Conservation (phyloP, 23 tunicate species). For the Diplosoma virens region DNA sequence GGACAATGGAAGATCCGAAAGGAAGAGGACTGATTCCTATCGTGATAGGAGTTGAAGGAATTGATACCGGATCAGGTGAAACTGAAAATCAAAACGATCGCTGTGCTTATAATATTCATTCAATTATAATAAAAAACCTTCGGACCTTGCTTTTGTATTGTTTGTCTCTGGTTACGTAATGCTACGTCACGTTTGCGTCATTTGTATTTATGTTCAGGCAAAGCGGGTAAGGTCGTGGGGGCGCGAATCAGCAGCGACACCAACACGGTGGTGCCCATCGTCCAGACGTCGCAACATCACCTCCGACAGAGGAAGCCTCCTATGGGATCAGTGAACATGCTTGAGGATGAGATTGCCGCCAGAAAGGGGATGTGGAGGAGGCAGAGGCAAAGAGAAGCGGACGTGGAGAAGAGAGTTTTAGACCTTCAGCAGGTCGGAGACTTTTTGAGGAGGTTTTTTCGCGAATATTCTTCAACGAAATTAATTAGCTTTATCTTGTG, state of each 20-base stretch:
- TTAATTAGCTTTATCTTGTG: too few species aligned
- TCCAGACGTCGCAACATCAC: conserved; percentile 61
- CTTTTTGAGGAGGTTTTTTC: background rate
- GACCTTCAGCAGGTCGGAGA: conserved; percentile 51
- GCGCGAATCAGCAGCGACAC: conserved; percentile 75
- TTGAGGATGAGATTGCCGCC: conserved; percentile 88
- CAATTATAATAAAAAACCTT: too few species aligned
- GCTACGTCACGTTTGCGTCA: background rate
- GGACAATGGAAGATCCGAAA: conserved; percentile 81
- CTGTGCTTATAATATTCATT: too few species aligned
- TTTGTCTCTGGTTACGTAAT: background rate
- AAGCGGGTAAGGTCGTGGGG: conserved; percentile 83
- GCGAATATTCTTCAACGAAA: too few species aligned
- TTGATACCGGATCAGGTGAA: conserved; percentile 76
- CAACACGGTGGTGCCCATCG: conserved; percentile 68
- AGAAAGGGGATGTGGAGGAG: conserved; percentile 81
- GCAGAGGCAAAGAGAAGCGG: conserved; percentile 58
- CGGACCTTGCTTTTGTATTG: background rate
- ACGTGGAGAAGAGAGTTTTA: conserved; percentile 53
- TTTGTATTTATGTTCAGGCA: conserved; percentile 27
- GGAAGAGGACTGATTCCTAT: conserved; percentile 77
- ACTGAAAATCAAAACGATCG: too few species aligned
- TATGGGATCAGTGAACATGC: conserved; percentile 76
- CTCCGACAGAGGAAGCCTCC: conserved; percentile 71
- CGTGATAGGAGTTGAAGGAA: conserved; percentile 58